Evolutionary conservation across 1,140 invertebrate species (phyloP), one percentile per base, ranked within the genome.

Genomic region (Solen grandis): DNA sequence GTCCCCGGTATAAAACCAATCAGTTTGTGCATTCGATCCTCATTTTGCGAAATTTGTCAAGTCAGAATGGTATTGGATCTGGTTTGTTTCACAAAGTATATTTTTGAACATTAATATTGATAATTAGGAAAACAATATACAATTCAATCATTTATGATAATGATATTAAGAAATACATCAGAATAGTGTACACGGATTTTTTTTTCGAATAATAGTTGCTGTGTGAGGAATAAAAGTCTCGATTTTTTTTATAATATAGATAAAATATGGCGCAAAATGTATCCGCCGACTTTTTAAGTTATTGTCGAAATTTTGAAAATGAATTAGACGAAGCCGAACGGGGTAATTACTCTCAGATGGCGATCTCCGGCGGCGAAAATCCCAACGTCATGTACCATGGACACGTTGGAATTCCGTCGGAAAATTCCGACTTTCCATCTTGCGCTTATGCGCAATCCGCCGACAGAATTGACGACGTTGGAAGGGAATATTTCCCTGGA

Each of bases 241-340:
- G 19, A 8, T 46, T 10, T 46, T 46, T 10, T 19, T 10, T 46
- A 46, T 10, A 8, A 46, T 10, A 10, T 10, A 33, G 4, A n/a
- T 31, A 33, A 16, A 73, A 46, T 50, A 76, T 76, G 73, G 50
- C 73, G 25, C 62, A 77, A 52, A 77, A 55, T 54, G 75, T 77
- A 31, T 80, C 77, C 16, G 27, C 46, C 1, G 77, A 84, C 52
- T 84, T 86, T 82, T 77, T 83, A 25, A 84, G 83, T 29, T 86
- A 83, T 29, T 86, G 83, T 68, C 66, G 82, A 38, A 79, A 74
- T 31, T 83, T 86, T 62, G 82, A 86, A 66, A 79, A 84, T 31
- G 83, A 86, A 59, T 52, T 84, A 2, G 77, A 80, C 38, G 77
- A 60, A 66, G 75, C 60, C 27, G 70, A 63, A 27, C 25, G 76